Evolutionary conservation across 1,140 invertebrate genomes (phyloP), one percentile per base, ranked within the genome.

Genomic region (Laupala kohalensis): DNA sequence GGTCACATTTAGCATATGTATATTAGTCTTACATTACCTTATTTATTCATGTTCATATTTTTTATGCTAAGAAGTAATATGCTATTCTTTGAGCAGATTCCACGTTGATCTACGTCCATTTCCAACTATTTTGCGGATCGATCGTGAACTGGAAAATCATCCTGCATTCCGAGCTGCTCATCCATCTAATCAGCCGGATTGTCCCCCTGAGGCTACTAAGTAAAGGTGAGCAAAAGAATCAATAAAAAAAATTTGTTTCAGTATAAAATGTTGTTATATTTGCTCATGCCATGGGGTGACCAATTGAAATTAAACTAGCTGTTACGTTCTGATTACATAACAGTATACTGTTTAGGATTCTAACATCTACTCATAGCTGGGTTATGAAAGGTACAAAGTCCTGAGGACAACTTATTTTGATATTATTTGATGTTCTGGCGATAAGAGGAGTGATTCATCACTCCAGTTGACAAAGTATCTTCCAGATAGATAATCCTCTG

Each of bases 101-200:
- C 90, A 93, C 76, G 94, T 98, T 0, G 93, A 97, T 78, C 83
- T 97, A 77, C 86, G 89, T 74, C 88, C 90, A 0, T 98, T 93
- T 80, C 95, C 96, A 19, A 93, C 89, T 66, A 96, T 97, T 74
- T 81, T 90, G 27, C 86, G 92, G 75, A 93, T 98, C 64, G 89
- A 95, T 81, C 86, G 91, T 37, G 87, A 93, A 78, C 82, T 96
- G 71, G 92, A 95, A 79, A 89, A 89, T 78, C 91, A 93, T 81
- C 91, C 91, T 26, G 92, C 92, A 2, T 97, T 98, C 81, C 86
- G 91, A 64, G 89, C 90, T 25, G 91, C 94, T 74, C 90, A 95
- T 81, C 92, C 93, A 28, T 90, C 90, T 74, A 88, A 89, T 78
- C 95, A 97, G 84, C 93, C 93, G 24, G 96, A 98, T 82, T 94